phyloP scores from a whole-genome alignment of 2,113 vertebrate species.

The Psephotus haematonotus region DNA sequence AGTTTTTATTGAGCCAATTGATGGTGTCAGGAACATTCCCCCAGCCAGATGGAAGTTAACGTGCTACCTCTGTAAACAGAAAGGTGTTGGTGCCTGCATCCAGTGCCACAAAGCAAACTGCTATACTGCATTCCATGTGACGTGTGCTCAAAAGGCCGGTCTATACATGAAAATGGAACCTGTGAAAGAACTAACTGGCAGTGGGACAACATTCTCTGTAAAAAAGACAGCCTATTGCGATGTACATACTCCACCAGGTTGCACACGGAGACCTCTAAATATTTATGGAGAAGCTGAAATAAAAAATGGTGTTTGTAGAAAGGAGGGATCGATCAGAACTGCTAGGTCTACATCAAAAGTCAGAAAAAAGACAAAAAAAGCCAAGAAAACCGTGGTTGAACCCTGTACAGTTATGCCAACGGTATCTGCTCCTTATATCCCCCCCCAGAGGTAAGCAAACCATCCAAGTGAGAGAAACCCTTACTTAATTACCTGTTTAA shows the following conservation, averaged over 20 bases:
- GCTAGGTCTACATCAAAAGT: conserved; percentile 82
- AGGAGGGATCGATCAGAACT: conserved; percentile 73
- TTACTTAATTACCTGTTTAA: not conserved
- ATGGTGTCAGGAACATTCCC: conserved; percentile 93
- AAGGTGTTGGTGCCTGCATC: conserved; percentile 94
- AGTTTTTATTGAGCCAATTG: conserved; percentile 97
- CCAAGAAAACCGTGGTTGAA: conserved; percentile 82
- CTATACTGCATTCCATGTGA: conserved; percentile 98
- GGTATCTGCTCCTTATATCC: conserved; percentile 85
- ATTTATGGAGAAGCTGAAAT: conserved; percentile 88
- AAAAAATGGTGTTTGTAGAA: conserved; percentile 88
- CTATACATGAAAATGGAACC: conserved; percentile 99
- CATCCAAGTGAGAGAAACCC: not conserved
- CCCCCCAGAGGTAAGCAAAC: conserved; percentile 87
- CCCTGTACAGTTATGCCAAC: conserved; percentile 79
- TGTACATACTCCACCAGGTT: conserved; percentile 90
- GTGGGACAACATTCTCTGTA: conserved; percentile 86
- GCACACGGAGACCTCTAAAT: conserved; percentile 84
- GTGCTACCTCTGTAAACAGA: conserved; percentile 98
- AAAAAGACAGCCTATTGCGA: conserved; percentile 97
- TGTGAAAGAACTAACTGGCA: conserved; percentile 82
- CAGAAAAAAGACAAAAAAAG: conserved; percentile 89
- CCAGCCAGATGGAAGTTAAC: conserved; percentile 97
- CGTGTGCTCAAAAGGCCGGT: conserved; percentile 92
- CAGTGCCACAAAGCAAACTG: conserved; percentile 99